These are phyloP conservation scores for Cheilosia vulpina DNA, from an alignment of 2,888 invertebrate species.

Conservation along the genomic window DNA sequence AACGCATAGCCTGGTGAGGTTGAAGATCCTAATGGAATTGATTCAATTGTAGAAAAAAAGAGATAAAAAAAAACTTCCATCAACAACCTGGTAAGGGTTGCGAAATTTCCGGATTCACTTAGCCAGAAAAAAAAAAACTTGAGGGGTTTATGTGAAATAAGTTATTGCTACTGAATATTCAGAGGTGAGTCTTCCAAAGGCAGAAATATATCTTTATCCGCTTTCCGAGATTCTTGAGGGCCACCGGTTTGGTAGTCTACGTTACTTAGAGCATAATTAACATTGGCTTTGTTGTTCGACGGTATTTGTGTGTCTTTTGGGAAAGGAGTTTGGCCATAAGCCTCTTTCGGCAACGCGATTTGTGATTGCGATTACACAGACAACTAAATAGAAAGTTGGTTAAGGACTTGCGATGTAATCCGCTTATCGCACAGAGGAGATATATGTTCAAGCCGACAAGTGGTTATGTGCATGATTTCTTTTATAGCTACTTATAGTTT, in stretches of 20 bases:
- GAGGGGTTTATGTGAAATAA: slow-evolving; percentile 18
- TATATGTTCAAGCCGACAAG: no score
- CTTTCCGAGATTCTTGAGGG: neutral
- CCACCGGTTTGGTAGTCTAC: no score
- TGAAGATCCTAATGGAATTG: slow-evolving; percentile 2
- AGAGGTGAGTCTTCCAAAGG: neutral
- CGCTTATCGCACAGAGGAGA: slow-evolving; percentile 22
- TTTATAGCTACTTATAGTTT: no score
- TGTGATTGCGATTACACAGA: slow-evolving; percentile 34
- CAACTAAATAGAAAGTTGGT: neutral
- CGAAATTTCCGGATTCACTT: slow-evolving; percentile 24
- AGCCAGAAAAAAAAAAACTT: slow-evolving; percentile 9
- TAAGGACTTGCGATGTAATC: slow-evolving; percentile 11
- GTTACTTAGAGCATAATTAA: no score
- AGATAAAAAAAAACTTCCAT: neutral
- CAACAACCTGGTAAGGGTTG: neutral
- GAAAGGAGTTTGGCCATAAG: neutral
- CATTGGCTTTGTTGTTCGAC: no score
- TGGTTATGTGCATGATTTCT: no score
- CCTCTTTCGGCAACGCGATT: slow-evolving; percentile 36
- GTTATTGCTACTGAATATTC: slow-evolving; percentile 7
- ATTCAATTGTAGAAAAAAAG: slow-evolving; percentile 4
- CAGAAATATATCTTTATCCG: slow-evolving; percentile 23
- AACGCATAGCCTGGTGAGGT: neutral
- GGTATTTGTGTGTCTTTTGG: no score